Conservation (phyloP, 2,888 invertebrate genomes). For the Mesopsocus fuscifrons region DNA sequence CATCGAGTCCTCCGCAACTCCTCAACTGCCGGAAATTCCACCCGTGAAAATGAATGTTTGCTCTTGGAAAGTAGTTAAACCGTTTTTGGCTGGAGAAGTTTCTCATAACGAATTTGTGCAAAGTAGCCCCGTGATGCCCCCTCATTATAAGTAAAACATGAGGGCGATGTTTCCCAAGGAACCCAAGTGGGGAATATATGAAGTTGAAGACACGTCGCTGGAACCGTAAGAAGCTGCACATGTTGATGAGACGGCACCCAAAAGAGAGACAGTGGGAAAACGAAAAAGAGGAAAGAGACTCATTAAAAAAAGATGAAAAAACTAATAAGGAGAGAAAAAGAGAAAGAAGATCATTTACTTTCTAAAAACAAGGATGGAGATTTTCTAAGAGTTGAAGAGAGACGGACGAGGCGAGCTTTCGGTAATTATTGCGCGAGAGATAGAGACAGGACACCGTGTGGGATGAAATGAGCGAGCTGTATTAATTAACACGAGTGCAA, state of each 20-base stretch:
- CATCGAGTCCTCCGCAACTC: too few relatives aligned
- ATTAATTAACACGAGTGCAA: constrained; percentile 6
- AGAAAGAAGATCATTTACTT: constrained; percentile 8
- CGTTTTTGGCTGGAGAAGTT: too few relatives aligned
- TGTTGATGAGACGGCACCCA: background rate
- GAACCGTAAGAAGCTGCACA: background rate
- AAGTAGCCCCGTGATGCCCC: too few relatives aligned
- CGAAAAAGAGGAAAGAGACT: background rate
- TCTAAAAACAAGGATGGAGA: constrained; percentile 5
- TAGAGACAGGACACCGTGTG: constrained; percentile 4
- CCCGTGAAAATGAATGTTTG: too few relatives aligned
- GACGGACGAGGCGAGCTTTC: constrained; percentile 5
- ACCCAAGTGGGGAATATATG: too few relatives aligned
- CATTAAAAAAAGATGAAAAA: constrained; percentile 3
- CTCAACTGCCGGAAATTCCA: too few relatives aligned
- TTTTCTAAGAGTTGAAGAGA: constrained; percentile 6
- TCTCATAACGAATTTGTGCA: too few relatives aligned
- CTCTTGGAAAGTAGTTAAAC: too few relatives aligned
- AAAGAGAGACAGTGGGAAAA: constrained; percentile 2
- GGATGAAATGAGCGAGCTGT: constrained; percentile 7
- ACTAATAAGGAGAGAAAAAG: constrained; percentile 3
- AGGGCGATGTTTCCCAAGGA: too few relatives aligned
- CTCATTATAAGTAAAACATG: too few relatives aligned
- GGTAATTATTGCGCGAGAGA: constrained; percentile 4
- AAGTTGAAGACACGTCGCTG: too few relatives aligned